Evolutionary conservation across 2,797 vertebrate genomes (phyloP).

Genomic region (Cossypha heuglini): DNA sequence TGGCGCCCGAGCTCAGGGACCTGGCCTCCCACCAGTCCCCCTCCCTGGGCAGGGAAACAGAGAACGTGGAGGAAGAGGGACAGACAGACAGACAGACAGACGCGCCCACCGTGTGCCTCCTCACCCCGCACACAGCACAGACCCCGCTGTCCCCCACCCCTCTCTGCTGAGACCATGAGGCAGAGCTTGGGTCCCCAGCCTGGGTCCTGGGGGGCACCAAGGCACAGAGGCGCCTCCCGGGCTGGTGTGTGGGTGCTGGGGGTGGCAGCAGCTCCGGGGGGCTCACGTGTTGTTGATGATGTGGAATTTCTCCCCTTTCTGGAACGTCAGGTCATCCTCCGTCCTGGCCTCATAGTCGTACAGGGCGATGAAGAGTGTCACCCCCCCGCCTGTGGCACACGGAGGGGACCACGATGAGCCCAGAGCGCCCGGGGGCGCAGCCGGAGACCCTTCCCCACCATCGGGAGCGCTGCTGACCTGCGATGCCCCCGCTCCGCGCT

Average conservation of each 20-base stretch:
- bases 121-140: neutral
- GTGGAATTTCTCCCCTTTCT: slow-evolving; percentile 96
- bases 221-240: neutral
- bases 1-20: slow-evolving; percentile 88
- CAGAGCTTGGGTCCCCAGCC: neutral
- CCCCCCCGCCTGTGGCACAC: slow-evolving; percentile 80
- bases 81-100: neutral
- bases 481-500: slow-evolving; percentile 52
- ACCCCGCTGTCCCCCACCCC: rapidly evolving
- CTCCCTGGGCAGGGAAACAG: slow-evolving; percentile 77
- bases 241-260: no score
- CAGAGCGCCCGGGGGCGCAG: neutral
- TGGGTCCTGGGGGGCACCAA: rapidly evolving
- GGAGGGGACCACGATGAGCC: neutral
- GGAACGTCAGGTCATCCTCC: slow-evolving; percentile 90
- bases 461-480: neutral
- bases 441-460: rapidly evolving
- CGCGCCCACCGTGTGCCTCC: neutral
- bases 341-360: slow-evolving; percentile 95
- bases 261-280: rapidly evolving
- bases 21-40: slow-evolving; percentile 98
- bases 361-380: slow-evolving; percentile 90
- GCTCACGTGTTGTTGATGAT: slow-evolving; percentile 96
- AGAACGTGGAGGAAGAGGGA: neutral
- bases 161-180: neutral